A percentile compares a stretch with the other conserved stretches of the same genome.
These are phyloP conservation scores for Haliclona indistincta DNA, from an alignment of 37 sponge, comb jelly and placozoan species.

Conservation along the genomic window DNA sequence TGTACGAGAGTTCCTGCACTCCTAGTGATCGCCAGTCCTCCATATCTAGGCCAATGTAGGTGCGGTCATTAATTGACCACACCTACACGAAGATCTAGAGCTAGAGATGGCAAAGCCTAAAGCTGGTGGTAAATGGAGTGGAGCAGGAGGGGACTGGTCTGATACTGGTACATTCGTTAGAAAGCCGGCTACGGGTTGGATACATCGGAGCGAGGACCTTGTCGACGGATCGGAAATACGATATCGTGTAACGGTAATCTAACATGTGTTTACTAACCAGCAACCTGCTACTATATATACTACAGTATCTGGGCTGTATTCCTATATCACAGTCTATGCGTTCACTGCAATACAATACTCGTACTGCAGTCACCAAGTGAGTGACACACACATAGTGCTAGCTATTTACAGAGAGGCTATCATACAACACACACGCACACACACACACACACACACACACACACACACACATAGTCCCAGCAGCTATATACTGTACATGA, in stretches of 20 bases:
- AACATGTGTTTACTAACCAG: neutral
- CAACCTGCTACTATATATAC: neutral
- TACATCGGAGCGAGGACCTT: conserved; percentile 71
- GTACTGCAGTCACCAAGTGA: conserved; percentile 74
- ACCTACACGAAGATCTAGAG: too few relatives aligned
- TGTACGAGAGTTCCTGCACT: conserved; percentile 8
- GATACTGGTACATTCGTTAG: conserved; percentile 69
- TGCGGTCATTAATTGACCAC: too few relatives aligned
- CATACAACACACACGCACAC: too few relatives aligned
- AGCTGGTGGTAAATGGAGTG: neutral
- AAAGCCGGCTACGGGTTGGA: conserved; percentile 81
- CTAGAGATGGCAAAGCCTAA: too few relatives aligned
- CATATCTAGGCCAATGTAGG: too few relatives aligned
- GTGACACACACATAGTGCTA: neutral
- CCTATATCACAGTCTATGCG: conserved; percentile 67
- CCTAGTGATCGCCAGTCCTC: neutral
- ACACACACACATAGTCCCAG: conserved; percentile 7
- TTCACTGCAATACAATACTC: conserved; percentile 56
- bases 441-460: conserved; percentile 9
- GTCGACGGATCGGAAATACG: conserved; percentile 48
- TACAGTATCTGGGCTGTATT: conserved; percentile 74
- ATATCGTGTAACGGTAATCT: conserved; percentile 60
- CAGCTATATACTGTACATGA: too few relatives aligned
- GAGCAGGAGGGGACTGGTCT: conserved; percentile 50
- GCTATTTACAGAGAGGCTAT: neutral